Base-by-base conservation (phyloP, 2,113 vertebrate species). In the Muntiacus reevesi region DNA sequence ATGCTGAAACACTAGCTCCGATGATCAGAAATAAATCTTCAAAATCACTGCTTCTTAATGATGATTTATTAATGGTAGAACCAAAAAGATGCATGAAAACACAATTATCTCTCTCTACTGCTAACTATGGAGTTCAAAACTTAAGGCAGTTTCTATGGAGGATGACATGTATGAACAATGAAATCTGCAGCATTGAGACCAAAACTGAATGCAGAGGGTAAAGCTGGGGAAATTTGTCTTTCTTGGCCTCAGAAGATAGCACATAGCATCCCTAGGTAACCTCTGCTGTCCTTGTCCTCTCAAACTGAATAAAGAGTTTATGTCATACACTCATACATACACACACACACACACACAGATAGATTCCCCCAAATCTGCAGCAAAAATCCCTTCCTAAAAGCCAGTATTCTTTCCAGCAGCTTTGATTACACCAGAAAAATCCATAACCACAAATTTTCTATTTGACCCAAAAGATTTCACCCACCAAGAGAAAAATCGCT, bases 41-140 rank as follows among this genome's bases (percentile, higher is more conserved):
- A 86, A 82, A 91, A 55, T 91, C 87, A 74, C 16, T 60, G 15
- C 43, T 88, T 92, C 27, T 94, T 94, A 71, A 94, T 95, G 88
- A 6, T 71, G 1, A 15, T 71, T 92, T 83, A 33, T 71, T 33
- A 94, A 43, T 91, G 88, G 47, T 14, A 92, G n/a, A 10, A 28
- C 11, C 28, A n/a, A 0, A 43, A 71, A 43, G 6, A 25, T 92
- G 2, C 33, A 64, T 78, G 60, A 86, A 92, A 57, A 92, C 1
- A 3, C 91, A 94, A 89, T 57, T 19, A 21, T 74, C 71, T 83
- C 71, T 83, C 78, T 76, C 67, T 91, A 55, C 55, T 47, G 33
- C 57, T 52, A 84, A 55, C 45, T 43, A 64, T 30, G 28, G 28
- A 96, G 81, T 52, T 52, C 33, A 83, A 64, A 87, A 71, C 36